phyloP scores from a whole-genome alignment of 2,797 vertebrate species.

The Halcyon badia region DNA sequence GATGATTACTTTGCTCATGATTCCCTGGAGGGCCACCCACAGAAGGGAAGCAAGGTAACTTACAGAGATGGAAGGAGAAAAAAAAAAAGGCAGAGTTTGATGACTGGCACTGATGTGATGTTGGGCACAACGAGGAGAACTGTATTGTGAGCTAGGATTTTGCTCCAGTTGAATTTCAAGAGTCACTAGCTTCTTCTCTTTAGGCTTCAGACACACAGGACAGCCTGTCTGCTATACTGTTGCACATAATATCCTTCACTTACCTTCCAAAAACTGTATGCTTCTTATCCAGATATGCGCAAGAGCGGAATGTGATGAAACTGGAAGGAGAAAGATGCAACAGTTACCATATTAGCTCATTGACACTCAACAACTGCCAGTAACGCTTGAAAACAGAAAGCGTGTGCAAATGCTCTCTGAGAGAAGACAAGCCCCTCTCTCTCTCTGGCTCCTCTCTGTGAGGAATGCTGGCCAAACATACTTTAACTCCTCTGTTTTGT shows the following conservation, averaged over 20 bases:
- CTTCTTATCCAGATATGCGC: conserved; percentile 94
- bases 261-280: conserved; percentile 96
- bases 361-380: not conserved
- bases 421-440: not conserved
- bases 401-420: not conserved
- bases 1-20: not conserved
- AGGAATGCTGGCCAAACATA: not conserved
- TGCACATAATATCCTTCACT: not conserved
- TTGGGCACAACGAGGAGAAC: not conserved
- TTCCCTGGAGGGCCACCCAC: not conserved
- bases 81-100: not conserved
- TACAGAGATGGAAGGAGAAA: not conserved
- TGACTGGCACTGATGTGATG: not conserved
- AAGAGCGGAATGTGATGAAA: conserved; percentile 98
- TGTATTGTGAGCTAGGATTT: not conserved
- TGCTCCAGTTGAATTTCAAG: not conserved
- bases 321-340: conserved; percentile 71
- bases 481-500: not conserved
- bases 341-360: not conserved
- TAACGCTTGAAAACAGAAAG: not conserved
- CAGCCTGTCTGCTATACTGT: not conserved
- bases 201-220: not conserved
- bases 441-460: not conserved
- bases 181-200: not conserved
- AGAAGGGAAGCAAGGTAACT: not conserved